Percentiles rank a stretch among this genome's conserved stretches.
Conservation (phyloP, 2,888 invertebrate species). For the Lapara coniferarum region DNA sequence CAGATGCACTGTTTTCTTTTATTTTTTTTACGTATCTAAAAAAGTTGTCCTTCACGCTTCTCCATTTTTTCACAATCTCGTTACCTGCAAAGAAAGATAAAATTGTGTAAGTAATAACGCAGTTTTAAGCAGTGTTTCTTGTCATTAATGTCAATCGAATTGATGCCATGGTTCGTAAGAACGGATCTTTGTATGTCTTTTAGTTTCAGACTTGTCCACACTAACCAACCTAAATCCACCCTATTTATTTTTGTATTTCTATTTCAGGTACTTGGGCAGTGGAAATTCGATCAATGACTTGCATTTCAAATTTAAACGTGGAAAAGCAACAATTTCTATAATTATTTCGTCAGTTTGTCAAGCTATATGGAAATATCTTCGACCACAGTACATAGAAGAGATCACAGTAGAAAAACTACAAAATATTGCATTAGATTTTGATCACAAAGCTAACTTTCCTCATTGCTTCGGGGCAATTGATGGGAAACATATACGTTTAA, state of each 20-base stretch:
- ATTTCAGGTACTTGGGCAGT: constrained; percentile 39
- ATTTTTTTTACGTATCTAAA: constrained; percentile 21
- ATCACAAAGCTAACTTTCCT: too few species aligned
- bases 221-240: constrained; percentile 30
- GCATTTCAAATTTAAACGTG: constrained; percentile 40
- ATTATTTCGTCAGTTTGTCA: constrained; percentile 37
- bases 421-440: constrained; percentile 21
- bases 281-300: constrained; percentile 42
- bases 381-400: constrained; percentile 36
- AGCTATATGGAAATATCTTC: constrained; percentile 38
- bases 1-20: constrained; percentile 32
- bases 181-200: too few species aligned
- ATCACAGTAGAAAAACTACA: constrained; percentile 31
- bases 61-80: constrained; percentile 42
- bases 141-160: too few species aligned
- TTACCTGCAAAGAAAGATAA: constrained; percentile 40
- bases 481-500: too few species aligned
- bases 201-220: constrained; percentile 29
- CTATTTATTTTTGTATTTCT: constrained; percentile 32
- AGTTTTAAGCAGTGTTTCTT: too few species aligned
- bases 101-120: constrained; percentile 15
- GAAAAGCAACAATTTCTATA: constrained; percentile 33
- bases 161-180: too few species aligned
- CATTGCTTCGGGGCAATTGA: too few species aligned
- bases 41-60: constrained; percentile 33